Conservation (phyloP, 2,113 vertebrate genomes). For the Anhinga rufa region DNA sequence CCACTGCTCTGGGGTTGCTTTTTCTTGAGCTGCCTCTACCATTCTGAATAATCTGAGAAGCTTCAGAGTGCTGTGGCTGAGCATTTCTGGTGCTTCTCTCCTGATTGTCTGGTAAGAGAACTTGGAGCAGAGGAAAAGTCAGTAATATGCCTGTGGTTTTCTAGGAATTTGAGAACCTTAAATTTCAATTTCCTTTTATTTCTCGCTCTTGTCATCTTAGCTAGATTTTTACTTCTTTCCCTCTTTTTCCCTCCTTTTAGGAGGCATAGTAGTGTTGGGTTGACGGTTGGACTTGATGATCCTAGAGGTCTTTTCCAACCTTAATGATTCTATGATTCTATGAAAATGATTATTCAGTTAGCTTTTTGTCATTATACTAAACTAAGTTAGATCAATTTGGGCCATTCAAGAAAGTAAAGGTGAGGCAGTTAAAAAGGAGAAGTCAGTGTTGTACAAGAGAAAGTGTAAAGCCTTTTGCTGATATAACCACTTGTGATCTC, state of each 20-base stretch:
- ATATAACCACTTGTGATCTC: neutral
- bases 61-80: neutral
- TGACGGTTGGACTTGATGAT: no score
- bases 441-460: neutral
- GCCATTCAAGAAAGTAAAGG: neutral
- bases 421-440: neutral
- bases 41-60: neutral
- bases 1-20: conserved; percentile 6
- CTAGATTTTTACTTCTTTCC: neutral
- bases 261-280: no score
- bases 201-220: neutral
- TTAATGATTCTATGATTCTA: no score
- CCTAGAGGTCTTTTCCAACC: no score
- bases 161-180: neutral
- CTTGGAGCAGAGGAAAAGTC: neutral
- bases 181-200: neutral
- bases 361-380: neutral
- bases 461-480: neutral
- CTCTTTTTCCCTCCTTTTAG: neutral
- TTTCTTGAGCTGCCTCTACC: neutral
- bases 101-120: neutral
- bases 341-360: neutral
- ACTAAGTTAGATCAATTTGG: neutral
- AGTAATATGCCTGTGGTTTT: neutral
- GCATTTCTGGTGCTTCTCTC: neutral